Conservation (phyloP, 2,797 vertebrate species). For the Acrossocheilus wenchowensis region DNA sequence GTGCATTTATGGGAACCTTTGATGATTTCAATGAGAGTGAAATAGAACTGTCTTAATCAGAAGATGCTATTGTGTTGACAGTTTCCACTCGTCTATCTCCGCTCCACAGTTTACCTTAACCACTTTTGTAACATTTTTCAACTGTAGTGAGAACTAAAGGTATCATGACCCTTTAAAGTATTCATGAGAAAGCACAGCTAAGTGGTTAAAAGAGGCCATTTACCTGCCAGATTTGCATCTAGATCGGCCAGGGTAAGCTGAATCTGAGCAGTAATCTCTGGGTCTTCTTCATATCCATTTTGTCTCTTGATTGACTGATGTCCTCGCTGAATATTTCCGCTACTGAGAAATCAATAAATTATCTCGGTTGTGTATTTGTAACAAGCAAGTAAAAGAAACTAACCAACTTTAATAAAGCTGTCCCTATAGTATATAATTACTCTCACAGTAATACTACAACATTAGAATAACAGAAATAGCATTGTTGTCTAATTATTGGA, state of each 20-base stretch:
- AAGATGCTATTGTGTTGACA: background rate
- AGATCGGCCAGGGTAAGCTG: constrained; percentile 79
- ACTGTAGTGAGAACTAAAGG: background rate
- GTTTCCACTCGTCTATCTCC: background rate
- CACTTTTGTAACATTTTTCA: background rate
- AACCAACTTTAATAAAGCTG: background rate
- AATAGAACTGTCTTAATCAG: background rate
- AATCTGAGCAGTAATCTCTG: constrained; percentile 71
- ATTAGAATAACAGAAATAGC: background rate
- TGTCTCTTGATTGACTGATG: constrained; percentile 59
- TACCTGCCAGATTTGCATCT: constrained; percentile 83
- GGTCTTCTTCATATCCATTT: constrained; percentile 70
- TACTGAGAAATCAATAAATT: constrained; percentile 53
- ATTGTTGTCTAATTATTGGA: background rate
- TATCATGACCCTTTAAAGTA: background rate
- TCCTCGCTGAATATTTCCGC: constrained; percentile 54
- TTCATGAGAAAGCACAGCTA: background rate
- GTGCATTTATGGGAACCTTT: background rate
- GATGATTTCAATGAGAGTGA: background rate
- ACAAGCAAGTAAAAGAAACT: background rate
- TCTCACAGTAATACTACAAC: background rate
- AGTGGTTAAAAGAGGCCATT: constrained; percentile 28
- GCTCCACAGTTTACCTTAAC: background rate
- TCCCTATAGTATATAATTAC: background rate
- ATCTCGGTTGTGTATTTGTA: constrained; percentile 5